phyloP scores from a whole-genome alignment of 2,797 vertebrate species.

The Buceros bicornis region DNA sequence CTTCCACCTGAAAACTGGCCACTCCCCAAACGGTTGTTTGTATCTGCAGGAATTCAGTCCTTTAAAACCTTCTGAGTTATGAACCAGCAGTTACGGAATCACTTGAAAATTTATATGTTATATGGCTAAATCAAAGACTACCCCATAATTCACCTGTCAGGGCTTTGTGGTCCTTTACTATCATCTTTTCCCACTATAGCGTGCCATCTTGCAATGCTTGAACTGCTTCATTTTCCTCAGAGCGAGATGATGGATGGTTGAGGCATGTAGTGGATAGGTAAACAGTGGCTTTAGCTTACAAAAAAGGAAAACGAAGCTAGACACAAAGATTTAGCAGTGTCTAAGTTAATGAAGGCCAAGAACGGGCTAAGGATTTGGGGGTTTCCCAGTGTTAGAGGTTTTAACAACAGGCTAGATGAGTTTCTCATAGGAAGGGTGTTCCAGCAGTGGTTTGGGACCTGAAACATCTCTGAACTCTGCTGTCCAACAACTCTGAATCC shows the following conservation, averaged over 20 bases:
- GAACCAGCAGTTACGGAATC: background rate
- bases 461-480: background rate
- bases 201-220: background rate
- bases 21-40: background rate
- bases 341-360: background rate
- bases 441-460: background rate
- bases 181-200: background rate
- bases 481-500: background rate
- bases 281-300: background rate
- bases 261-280: background rate
- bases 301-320: background rate
- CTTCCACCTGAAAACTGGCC: background rate
- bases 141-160: accelerated
- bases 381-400: background rate
- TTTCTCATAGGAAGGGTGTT: background rate
- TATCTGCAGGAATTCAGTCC: background rate
- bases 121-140: background rate
- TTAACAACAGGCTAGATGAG: background rate
- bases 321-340: background rate
- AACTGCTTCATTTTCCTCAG: background rate
- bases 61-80: background rate
- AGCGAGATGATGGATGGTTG: background rate
- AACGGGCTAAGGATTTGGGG: background rate
- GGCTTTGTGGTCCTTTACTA: background rate
- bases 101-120: background rate